Evolutionary conservation across 2,888 invertebrate genomes (phyloP), one percentile per base, ranked within the genome.

Genomic region (Altica lythri): DNA sequence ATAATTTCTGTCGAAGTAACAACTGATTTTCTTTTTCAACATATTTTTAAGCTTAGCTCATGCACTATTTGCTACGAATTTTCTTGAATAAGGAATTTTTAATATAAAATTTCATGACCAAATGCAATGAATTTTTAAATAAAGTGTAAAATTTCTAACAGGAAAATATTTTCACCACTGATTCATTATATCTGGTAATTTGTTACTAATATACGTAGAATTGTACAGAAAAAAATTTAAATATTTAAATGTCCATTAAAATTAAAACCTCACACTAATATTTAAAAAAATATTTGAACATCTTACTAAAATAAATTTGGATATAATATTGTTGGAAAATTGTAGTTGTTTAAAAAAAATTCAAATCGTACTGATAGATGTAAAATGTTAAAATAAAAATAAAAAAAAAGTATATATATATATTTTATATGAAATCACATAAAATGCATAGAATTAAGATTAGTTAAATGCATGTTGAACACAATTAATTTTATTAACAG

Each of bases 331-430:
- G 38, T 47, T 32, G 32, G 37, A 29, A 32, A 37, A 18, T 45
- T 51, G 29, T 38, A 52, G 10, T 25, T 38, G 14, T 13, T 37
- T 46, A 35, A 17, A 16, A 38, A 27, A 48, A 48, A 13, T 10
- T 38, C 18, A 56, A 53, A 40, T 48, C 40, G 59, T 59, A 59
- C 55, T 59, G 59, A 59, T 59, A 59, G 50, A 44, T 53, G 35
- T 53, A 53, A 44, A 46, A 46, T 34, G 42, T 37, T 49, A 56
- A 45, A 38, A 22, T 43, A 56, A 53, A 53, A 47, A 16, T 42
- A 46, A 53, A 35, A 53, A n/a, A n/a, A n/a, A n/a, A n/a, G n/a
- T n/a, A n/a, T n/a, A n/a, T n/a, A 17, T 34, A 46, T 59, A 55
- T 59, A 59, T 59, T 59, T 59, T 59, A 44, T 59, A 59, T 45